Percentiles rank a stretch among this genome's conserved stretches.
These are phyloP conservation scores for Conomelus anceps DNA, from an alignment of 2,888 invertebrate genomes.

Conservation along the genomic window DNA sequence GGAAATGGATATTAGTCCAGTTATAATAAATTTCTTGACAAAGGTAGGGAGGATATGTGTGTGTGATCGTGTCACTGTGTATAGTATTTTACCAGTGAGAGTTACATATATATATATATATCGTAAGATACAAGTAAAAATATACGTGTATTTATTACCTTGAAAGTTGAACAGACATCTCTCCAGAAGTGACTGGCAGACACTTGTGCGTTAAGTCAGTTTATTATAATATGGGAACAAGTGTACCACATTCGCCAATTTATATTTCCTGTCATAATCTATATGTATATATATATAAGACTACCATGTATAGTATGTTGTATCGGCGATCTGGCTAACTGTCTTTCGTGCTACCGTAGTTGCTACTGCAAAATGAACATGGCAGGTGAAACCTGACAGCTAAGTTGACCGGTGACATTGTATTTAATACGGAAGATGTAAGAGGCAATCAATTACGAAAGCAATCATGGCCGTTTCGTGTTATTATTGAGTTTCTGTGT, in stretches of 20 bases:
- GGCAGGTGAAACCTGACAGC: neutral
- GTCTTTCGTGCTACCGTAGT: neutral
- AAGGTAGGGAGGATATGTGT: neutral
- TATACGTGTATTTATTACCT: neutral
- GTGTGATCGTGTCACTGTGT: neutral
- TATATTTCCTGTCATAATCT: neutral
- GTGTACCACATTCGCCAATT: neutral
- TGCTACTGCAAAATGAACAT: neutral
- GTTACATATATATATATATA: neutral
- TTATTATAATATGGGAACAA: neutral
- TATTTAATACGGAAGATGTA: neutral
- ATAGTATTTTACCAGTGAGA: neutral
- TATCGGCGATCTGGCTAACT: neutral
- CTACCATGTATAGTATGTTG: neutral
- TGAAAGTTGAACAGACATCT: neutral
- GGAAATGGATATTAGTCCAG: neutral
- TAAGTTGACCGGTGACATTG: neutral
- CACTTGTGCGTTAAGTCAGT: too few species aligned
- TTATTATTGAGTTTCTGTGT: neutral
- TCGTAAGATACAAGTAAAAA: neutral
- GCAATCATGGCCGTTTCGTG: neutral
- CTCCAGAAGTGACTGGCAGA: neutral
- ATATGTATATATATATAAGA: too few species aligned
- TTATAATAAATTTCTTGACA: neutral
- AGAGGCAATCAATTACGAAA: neutral